Conservation (phyloP, 2,113 vertebrate genomes). For the Ictidomys tridecemlineatus region DNA sequence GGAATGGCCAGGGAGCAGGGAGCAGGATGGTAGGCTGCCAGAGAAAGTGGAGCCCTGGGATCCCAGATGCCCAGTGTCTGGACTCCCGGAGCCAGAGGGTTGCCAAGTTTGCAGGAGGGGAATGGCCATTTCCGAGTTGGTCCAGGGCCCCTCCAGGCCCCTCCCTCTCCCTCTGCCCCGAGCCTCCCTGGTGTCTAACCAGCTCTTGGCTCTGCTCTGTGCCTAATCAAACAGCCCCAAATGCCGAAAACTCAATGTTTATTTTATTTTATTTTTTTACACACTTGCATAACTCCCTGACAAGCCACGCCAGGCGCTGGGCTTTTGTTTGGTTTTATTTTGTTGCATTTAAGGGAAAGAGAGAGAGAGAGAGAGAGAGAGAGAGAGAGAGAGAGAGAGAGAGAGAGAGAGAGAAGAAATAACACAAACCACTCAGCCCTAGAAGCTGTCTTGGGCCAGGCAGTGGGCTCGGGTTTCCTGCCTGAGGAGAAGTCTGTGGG, state of each 20-base stretch:
- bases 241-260: constrained; percentile 83
- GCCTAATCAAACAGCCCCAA: constrained; percentile 83
- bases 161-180: constrained; percentile 43
- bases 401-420: constrained; percentile 50
- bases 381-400: neutral
- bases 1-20: constrained; percentile 1
- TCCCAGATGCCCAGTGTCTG: constrained; percentile 53
- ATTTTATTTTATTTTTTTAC: constrained; percentile 87
- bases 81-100: neutral
- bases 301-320: constrained; percentile 80
- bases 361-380: neutral
- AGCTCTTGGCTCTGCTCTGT: constrained; percentile 70
- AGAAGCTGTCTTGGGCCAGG: constrained; percentile 73
- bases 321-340: constrained; percentile 85
- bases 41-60: constrained; percentile 14
- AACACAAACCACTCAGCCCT: constrained; percentile 75
- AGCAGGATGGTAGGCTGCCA: neutral
- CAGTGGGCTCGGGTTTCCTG: constrained; percentile 79
- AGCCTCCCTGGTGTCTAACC: constrained; percentile 46
- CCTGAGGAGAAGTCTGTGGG: constrained; percentile 77
- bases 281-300: constrained; percentile 86
- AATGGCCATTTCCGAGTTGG: constrained; percentile 41
- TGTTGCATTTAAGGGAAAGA: constrained; percentile 75
- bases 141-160: neutral
- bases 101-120: constrained; percentile 63